phyloP scores from a whole-genome alignment of 1,140 invertebrate species.

The Lucilia cuprina region DNA sequence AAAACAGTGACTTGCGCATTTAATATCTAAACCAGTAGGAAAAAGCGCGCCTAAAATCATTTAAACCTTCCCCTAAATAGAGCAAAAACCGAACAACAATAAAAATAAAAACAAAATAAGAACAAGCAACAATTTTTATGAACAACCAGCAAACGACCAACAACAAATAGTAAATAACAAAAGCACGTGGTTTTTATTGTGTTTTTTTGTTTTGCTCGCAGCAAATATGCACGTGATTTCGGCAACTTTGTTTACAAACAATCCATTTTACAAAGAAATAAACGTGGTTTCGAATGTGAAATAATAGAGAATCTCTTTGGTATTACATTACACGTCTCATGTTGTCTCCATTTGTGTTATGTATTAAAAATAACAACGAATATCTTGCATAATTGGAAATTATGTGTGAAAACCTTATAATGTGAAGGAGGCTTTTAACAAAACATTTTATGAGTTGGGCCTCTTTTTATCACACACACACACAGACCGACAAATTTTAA shows the following conservation, averaged over 20 bases:
- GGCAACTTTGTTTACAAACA: slow-evolving; percentile 25
- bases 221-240: slow-evolving; percentile 10
- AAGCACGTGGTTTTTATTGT: slow-evolving; percentile 11
- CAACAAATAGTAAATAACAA: background rate
- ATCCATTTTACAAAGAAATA: background rate
- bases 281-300: background rate
- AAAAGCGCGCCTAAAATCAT: slow-evolving; percentile 28
- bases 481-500: too few relatives aligned
- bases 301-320: background rate
- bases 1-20: slow-evolving; percentile 3
- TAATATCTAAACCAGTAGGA: slow-evolving; percentile 13
- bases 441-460: too few relatives aligned
- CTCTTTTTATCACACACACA: too few relatives aligned
- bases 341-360: background rate
- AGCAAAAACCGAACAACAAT: background rate
- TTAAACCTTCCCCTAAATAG: slow-evolving; percentile 20
- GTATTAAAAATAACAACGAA: background rate
- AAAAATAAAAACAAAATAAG: background rate
- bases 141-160: background rate
- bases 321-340: background rate
- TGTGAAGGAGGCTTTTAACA: background rate
- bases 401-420: background rate
- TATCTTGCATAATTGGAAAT: background rate
- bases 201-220: background rate
- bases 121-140: background rate